Percentiles rank a stretch among this genome's conserved stretches.
These are phyloP conservation scores for Neostethus bicornis DNA, from an alignment of 2,797 vertebrate genomes.

Conservation along the genomic window DNA sequence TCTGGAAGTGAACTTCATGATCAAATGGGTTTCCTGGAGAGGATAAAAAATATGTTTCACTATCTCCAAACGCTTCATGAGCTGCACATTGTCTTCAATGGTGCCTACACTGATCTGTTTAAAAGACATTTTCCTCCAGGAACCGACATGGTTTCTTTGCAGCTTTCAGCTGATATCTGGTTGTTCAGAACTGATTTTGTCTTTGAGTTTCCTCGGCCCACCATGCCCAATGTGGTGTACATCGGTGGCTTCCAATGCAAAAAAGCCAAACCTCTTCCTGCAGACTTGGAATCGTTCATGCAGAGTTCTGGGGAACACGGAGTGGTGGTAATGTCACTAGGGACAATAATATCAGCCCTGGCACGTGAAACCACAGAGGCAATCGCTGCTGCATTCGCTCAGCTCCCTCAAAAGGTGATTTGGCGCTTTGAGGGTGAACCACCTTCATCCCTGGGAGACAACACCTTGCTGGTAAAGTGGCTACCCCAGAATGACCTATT, in stretches of 20 bases:
- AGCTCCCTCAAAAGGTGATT: conserved; percentile 77
- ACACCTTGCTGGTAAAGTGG: conserved; percentile 74
- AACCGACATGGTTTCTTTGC: conserved; percentile 60
- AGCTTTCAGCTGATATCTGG: conserved; percentile 70
- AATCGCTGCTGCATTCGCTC: no score
- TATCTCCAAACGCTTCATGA: conserved; percentile 45
- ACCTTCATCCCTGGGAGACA: conserved; percentile 67
- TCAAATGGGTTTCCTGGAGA: conserved; percentile 64
- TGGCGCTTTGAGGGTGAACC: conserved; percentile 67
- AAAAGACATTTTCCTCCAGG: no score
- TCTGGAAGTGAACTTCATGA: conserved; percentile 64
- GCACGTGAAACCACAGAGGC: conserved; percentile 54
- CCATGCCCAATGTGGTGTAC: conserved; percentile 78
- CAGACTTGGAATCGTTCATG: conserved; percentile 70
- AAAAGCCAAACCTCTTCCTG: conserved; percentile 52
- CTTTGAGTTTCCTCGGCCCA: conserved; percentile 79
- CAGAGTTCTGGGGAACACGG: conserved; percentile 73
- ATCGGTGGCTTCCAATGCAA: conserved; percentile 77
- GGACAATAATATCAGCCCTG: conserved; percentile 60
- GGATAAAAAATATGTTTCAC: conserved; percentile 62
- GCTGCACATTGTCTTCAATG: no score
- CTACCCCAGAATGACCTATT: conserved; percentile 76
- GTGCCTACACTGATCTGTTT: no score
- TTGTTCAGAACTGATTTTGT: conserved; percentile 73
- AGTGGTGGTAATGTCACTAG: conserved; percentile 78